Base-by-base conservation (phyloP, 1,140 invertebrate genomes). In the Drosophila truncata region DNA sequence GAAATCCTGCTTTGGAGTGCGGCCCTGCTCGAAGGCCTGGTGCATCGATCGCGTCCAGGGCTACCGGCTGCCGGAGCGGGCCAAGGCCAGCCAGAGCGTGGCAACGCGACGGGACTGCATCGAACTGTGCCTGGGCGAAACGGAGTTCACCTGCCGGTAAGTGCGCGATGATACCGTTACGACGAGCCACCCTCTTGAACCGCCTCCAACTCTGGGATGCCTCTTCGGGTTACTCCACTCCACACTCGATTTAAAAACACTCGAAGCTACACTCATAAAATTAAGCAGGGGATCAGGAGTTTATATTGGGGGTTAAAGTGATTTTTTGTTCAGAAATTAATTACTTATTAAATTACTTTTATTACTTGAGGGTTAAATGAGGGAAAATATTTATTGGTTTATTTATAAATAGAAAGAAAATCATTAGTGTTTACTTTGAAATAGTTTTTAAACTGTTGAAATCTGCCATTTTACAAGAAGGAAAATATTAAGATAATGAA, bases 21-120 rank as follows among this genome's bases (percentile, higher is more conserved):
- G 96, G 81, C 97, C 97, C 59, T 98, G 97, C 93, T 96, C 97
- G 87, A 94, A 96, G 69, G 97, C 97, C 35, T 98, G 98, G 98
- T 97, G 97, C 93, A 98, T 98, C 93, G 98, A 98, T 94, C 95
- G 97, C 77, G 97, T 98, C 33, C 96, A 97, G 93, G 97, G 97
- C 86, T 96, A 97, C 93, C 95, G 96, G 80, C 95, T 97, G 58
- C 94, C 95, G 80, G 96, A 96, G 70, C 95, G 96, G 83, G 94
- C 95, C 81, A 97, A 96, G 93, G 95, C 95, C 92, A 95, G 95
- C 50, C 95, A 95, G 82, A 95, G 94, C 42, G 96, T 96, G 46
- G 95, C 95, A 35, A 96, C 96, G 23, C 94, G 97, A 84, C 96
- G 97, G 84, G 97, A 97, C 93, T 98, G 98, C 93, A 94, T 98